Percentiles rank a stretch among this genome's conserved stretches.
Conservation (phyloP, 2,888 invertebrate species). For the Globia sparganii region DNA sequence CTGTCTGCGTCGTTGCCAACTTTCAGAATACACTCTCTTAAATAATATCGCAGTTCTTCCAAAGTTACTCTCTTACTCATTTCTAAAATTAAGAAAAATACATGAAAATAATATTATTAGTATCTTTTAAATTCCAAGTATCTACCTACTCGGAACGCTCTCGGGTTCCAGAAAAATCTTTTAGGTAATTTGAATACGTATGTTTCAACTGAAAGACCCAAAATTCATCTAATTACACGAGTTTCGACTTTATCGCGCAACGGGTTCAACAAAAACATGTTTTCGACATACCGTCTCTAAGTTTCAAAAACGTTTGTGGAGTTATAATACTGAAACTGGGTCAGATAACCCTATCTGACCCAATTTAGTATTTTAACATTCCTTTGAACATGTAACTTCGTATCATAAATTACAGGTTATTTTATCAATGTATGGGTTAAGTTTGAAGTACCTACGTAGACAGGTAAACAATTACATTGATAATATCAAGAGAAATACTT, state of each 20-base stretch:
- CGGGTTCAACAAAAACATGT: constrained; percentile 29
- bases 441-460: background rate
- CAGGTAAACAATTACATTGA: background rate
- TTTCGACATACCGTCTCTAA: constrained; percentile 16
- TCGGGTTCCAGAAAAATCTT: background rate
- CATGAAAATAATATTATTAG: background rate
- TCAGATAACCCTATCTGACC: background rate
- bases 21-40: background rate
- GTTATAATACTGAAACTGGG: constrained; percentile 26
- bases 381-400: background rate
- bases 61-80: background rate
- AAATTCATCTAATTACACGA: constrained; percentile 36
- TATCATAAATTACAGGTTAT: background rate
- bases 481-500: background rate
- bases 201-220: constrained; percentile 15
- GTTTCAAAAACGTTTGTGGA: constrained; percentile 16
- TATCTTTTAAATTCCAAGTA: background rate
- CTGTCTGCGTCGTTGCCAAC: background rate
- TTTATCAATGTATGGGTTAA: background rate
- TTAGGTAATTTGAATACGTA: constrained; percentile 9
- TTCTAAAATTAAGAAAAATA: background rate
- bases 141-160: background rate
- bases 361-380: background rate
- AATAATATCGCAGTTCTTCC: background rate
- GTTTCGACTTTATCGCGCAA: constrained; percentile 11